Conservation (phyloP, 2,113 vertebrate genomes). For the Notechis scutatus region DNA sequence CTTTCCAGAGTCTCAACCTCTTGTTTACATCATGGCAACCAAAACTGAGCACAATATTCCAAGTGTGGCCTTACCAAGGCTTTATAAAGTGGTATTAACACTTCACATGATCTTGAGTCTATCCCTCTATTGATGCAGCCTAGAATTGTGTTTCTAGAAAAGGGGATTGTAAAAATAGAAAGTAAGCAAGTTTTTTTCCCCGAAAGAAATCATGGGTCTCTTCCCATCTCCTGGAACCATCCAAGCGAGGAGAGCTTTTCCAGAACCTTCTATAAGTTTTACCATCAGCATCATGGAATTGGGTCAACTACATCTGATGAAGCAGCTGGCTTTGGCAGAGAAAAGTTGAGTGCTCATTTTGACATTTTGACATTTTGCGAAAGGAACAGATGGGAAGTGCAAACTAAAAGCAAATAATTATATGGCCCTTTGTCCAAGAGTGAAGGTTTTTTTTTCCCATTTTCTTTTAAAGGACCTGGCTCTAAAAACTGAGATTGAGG, state of each 20-base stretch:
- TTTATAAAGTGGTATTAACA: too few relatives aligned
- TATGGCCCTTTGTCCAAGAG: neutral
- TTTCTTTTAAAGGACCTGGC: neutral
- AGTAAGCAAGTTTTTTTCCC: too few relatives aligned
- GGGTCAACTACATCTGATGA: constrained; percentile 53
- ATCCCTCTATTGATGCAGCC: too few relatives aligned
- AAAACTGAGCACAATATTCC: too few relatives aligned
- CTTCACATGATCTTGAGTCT: too few relatives aligned
- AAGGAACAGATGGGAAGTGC: constrained; percentile 51
- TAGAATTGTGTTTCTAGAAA: too few relatives aligned
- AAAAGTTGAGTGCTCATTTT: constrained; percentile 34
- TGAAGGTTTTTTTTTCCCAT: neutral
- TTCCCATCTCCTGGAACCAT: constrained; percentile 31
- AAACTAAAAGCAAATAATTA: constrained; percentile 27
- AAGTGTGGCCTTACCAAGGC: too few relatives aligned
- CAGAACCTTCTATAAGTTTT: constrained; percentile 50
- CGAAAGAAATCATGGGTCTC: too few relatives aligned
- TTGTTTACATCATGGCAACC: too few relatives aligned
- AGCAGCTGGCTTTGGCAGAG: constrained; percentile 46
- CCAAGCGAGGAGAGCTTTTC: constrained; percentile 48
- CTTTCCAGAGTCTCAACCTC: too few relatives aligned
- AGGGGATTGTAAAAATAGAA: too few relatives aligned
- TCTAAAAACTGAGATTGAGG: neutral
- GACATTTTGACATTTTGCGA: constrained; percentile 25
- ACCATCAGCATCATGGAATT: constrained; percentile 45